phyloP scores from a whole-genome alignment of 2,113 vertebrate genomes.

The Eudyptes chrysolophus region DNA sequence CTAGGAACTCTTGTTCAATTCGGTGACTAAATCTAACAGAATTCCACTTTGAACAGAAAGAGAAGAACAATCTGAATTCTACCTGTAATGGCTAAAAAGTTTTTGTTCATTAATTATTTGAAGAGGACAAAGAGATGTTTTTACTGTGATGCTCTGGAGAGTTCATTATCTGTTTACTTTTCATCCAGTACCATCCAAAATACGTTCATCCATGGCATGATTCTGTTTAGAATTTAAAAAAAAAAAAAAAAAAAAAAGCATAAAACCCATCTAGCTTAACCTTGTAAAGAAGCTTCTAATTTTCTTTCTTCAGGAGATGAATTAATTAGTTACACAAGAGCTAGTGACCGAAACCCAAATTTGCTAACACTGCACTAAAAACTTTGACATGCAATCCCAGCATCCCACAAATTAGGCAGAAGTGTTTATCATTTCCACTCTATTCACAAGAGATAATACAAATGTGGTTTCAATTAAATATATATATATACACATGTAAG shows the following conservation, averaged over 20 bases:
- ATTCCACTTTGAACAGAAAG: neutral
- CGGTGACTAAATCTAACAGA: neutral
- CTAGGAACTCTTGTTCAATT: neutral
- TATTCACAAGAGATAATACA: neutral
- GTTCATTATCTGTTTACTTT: neutral
- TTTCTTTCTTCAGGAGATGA: neutral
- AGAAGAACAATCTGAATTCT: neutral
- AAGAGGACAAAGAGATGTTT: neutral
- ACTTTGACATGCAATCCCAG: neutral
- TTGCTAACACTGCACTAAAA: neutral
- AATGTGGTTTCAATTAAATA: neutral
- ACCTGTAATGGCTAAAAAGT: neutral
- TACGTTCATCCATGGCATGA: fast-evolving
- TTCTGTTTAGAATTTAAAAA: neutral
- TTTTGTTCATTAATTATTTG: neutral
- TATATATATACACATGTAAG: neutral
- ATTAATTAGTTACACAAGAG: neutral
- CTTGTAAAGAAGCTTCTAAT: neutral
- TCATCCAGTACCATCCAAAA: neutral
- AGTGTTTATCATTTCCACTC: neutral
- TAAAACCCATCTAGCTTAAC: neutral
- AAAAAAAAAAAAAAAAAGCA: fast-evolving
- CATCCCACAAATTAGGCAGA: neutral
- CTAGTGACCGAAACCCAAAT: neutral
- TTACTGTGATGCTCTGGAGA: neutral